These are phyloP conservation scores for Willowsia nigromaculata DNA, from an alignment of 2,888 invertebrate genomes.

Conservation along the genomic window DNA sequence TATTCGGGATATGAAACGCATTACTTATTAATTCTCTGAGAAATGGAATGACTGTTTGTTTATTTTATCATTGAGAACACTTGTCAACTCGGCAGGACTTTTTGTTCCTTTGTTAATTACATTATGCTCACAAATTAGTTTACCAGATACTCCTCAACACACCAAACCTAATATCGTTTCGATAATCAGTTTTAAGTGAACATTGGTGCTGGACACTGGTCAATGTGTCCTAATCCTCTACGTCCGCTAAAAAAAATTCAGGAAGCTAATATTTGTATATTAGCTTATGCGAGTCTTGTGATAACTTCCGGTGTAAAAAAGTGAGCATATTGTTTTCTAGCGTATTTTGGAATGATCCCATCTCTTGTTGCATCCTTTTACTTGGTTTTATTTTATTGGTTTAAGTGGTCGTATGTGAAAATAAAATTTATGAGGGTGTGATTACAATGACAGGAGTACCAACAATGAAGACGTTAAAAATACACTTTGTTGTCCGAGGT, in stretches of 20 bases:
- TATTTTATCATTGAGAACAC: background rate
- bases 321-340: background rate
- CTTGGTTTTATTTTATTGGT: background rate
- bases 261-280: background rate
- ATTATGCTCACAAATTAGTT: background rate
- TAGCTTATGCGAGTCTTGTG: background rate
- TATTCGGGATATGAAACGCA: background rate
- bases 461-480: slow-evolving; percentile 31
- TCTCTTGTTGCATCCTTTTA: background rate
- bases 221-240: slow-evolving; percentile 29
- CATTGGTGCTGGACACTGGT: slow-evolving; percentile 27
- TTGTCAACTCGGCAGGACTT: background rate
- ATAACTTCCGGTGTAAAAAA: background rate
- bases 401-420: slow-evolving; percentile 8
- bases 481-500: slow-evolving; percentile 38
- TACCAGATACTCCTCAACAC: background rate
- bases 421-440: slow-evolving; percentile 49
- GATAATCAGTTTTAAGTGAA: slow-evolving; percentile 17
- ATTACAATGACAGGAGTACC: slow-evolving; percentile 4
- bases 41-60: background rate
- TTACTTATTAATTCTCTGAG: background rate
- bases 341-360: background rate
- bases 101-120: slow-evolving; percentile 3
- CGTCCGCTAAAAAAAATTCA: slow-evolving; percentile 7
- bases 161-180: background rate